Base-by-base conservation (phyloP, 1,140 invertebrate genomes). In the Apolygus lucorum region DNA sequence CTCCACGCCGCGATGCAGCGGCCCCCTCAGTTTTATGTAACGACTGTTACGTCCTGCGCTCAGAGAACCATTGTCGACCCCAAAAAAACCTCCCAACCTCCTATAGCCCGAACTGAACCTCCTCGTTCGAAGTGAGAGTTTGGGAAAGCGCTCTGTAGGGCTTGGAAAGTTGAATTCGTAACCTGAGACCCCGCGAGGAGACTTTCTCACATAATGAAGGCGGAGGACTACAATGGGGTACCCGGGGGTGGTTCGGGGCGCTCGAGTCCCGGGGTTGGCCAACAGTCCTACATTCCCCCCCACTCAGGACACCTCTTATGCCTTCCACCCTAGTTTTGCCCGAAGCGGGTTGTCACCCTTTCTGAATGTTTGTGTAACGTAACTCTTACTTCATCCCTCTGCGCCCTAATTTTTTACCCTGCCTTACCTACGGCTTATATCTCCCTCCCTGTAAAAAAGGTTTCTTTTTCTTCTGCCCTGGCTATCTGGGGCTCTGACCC, bases 51-150 rank as follows among this genome's bases (percentile, higher is more conserved):
- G n/a, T n/a, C n/a, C n/a, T n/a, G n/a, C n/a, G n/a, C n/a, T n/a
- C n/a, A n/a, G n/a, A n/a, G n/a, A n/a, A n/a, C n/a, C n/a, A n/a
- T n/a, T n/a, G n/a, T n/a, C n/a, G n/a, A n/a, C n/a, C n/a, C n/a
- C n/a, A n/a, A n/a, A n/a, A n/a, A n/a, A n/a, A n/a, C n/a, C n/a
- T n/a, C n/a, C n/a, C n/a, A n/a, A n/a, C n/a, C n/a, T n/a, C n/a
- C n/a, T n/a, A n/a, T n/a, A n/a, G n/a, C n/a, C n/a, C n/a, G n/a
- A n/a, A n/a, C n/a, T n/a, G n/a, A n/a, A n/a, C n/a, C n/a, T n/a
- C n/a, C n/a, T n/a, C n/a, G n/a, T n/a, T n/a, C n/a, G 54, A 59
- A 59, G 54, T 59, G 54, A 59, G 54, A 59, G 54, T 59, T 59
- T 59, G 54, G 54, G 54, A 59, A 59, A 59, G 54, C 54, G 54